Evolutionary conservation across 2,113 vertebrate species (phyloP), one percentile per base, ranked within the genome.

Genomic region (Nannospalax galili): DNA sequence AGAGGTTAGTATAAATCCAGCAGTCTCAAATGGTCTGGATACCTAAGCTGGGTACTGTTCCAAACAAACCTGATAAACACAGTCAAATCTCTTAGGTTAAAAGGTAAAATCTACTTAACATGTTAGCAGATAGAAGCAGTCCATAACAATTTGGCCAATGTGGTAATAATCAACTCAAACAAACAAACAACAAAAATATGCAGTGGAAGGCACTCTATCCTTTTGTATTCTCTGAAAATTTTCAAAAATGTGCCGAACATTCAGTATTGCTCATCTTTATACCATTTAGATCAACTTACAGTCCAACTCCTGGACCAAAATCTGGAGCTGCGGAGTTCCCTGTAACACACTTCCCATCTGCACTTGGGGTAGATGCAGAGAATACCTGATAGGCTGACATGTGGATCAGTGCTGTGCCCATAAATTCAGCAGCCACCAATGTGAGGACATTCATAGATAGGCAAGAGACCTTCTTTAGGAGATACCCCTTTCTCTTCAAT

Each of bases 341-440:
- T 17, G 7, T 11, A 80, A 80, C 3, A 30, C n/a, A n/a, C n/a
- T n/a, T n/a, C n/a, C 56, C 60, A 62, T 56, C 26, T 52, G 28
- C 74, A 48, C 0, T 15, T 64, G 52, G 82, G 11, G 22, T 16
- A 28, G 75, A 45, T 3, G 20, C 15, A 42, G 56, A 8, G 28
- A 58, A 26, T 15, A 60, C 3, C 2, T 32, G 30, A 48, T 11
- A 32, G 24, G 17, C 0, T 0, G 22, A 65, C 60, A 32, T 0
- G 7, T n/a, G 32, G 5, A 42, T 7, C 5, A n/a, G 74, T 2
- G 22, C 32, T 40, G 48, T 16, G 32, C 42, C 72, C 17, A 12
- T 7, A 17, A 37, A 20, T n/a, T 48, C 5, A 1, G 65, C 70
- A 65, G 62, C 32, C 69, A 62, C 58, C 58, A 52, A 40, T 26